Evolutionary conservation across 2,113 vertebrate genomes (phyloP), one percentile per base, ranked within the genome.

Genomic region (Lates calcarifer): DNA sequence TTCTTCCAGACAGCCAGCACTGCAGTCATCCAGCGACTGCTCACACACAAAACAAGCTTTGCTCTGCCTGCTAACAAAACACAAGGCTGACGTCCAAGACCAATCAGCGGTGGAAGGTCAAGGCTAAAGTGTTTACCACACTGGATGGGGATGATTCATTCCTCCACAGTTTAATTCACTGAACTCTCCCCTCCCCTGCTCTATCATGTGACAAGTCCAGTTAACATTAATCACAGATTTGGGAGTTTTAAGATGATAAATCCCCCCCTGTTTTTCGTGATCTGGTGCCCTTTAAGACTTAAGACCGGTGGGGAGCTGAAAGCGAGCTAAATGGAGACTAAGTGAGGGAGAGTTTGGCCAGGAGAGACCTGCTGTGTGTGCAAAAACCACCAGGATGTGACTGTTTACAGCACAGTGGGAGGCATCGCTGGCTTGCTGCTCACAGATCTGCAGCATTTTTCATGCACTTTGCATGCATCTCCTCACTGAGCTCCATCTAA

Each of bases 101-200:
- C 75, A 65, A 85, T 81, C 79, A 81, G 45, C 56, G 74, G 77
- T 3, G 67, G 87, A 86, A 86, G 87, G 80, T 89, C 87, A 81
- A 82, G 78, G 80, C 73, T 78, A 87, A 89, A 87, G 66, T 85
- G 85, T 89, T 81, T 73, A 85, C 63, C 63, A 29, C 64, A 51
- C 57, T 67, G 74, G 49, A 74, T 61, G n/a, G 41, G 41, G 35
- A 74, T 84, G 73, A 85, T 77, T 57, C 67, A 66, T 77, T 82
- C 67, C 60, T 53, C 62, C 61, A 68, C 37, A 64, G 51, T 82
- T 76, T 65, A 62, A 76, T 86, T 64, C 68, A 51, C 47, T 72
- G 65, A 74, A 49, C 78, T 60, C 53, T 60, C 26, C 35, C 68
- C 63, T 73, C 69, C 49, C 49, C 63, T 7, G 6, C 12, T 45